Evolutionary conservation across 2,888 invertebrate species (phyloP), one percentile per base, ranked within the genome.

Genomic region (Exocentrus adspersus): DNA sequence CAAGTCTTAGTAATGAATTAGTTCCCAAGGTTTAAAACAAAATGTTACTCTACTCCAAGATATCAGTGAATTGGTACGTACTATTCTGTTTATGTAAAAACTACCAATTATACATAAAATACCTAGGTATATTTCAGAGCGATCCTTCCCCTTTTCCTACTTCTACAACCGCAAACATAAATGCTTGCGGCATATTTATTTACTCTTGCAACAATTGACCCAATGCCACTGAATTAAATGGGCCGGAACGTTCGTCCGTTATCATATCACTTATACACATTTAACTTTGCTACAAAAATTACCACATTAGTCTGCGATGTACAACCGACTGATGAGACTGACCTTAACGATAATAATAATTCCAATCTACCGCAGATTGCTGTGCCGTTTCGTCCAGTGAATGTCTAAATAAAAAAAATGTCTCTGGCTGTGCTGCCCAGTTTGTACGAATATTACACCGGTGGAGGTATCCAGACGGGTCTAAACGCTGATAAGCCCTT

Each of bases 371-470:
- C 24, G 2, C 16, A n/a, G n/a, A 37, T 42, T 17, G 53, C 24
- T 7, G 43, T 24, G 24, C 28, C 24, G 3, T 20, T 3, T 41
- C 52, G 1, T 10, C 10, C n/a, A 9, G 19, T 43, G 17, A 17
- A 16, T 30, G 50, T 30, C 6, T 16, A 56, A 56, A 43, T n/a
- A n/a, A n/a, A n/a, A n/a, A n/a, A n/a, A 30, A 56, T 56, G 56
- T 45, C 56, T 17, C 30, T 56, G 10, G 41, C 48, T 19, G 30
- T 28, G 6, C 54, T 73, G 50, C 77, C 77, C 4, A 83, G 82
- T 2, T 70, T 83, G 28, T 84, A 84, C 70, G 81, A 84, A 53
- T 79, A 84, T 69, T 85, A 83, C 70, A 79, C 81, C 0, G 73
- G 71, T 1, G 81, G 79, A 16, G 80, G 80, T 4, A 77, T 81